phyloP scores from a whole-genome alignment of 1,140 invertebrate genomes.

The Drosophila guanche region DNA sequence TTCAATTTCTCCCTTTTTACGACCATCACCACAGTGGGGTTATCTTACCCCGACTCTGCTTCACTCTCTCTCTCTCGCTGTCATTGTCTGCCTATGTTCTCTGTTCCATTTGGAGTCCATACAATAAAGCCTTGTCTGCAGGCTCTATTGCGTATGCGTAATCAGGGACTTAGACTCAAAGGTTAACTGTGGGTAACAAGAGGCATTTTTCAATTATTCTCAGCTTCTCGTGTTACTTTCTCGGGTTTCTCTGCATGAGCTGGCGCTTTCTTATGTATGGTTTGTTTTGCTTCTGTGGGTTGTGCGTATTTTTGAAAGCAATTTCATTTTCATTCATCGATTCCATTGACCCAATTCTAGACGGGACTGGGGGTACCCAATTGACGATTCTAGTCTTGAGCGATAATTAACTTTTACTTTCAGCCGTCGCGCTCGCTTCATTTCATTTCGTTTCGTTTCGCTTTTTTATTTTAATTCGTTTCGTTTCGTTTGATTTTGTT shows the following conservation, averaged over 20 bases:
- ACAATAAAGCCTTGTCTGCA: background rate
- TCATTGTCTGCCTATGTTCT: background rate
- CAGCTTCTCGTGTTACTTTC: conserved; percentile 23
- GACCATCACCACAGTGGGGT: conserved; percentile 19
- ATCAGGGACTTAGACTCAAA: conserved; percentile 9
- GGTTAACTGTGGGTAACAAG: conserved; percentile 3
- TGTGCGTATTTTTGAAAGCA: conserved; percentile 17
- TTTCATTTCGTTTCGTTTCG: conserved; percentile 5
- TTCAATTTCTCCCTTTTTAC: conserved; percentile 19
- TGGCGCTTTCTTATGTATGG: conserved; percentile 11
- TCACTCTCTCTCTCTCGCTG: conserved; percentile 8
- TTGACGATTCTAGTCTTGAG: conserved; percentile 42
- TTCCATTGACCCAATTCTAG: conserved; percentile 61
- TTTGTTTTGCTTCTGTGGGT: background rate
- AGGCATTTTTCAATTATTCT: conserved; percentile 18
- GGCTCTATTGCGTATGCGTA: conserved; percentile 23
- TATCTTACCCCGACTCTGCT: conserved; percentile 11
- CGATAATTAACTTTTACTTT: conserved; percentile 67
- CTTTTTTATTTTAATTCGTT: conserved; percentile 15
- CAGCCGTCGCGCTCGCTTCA: background rate
- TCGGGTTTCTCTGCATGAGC: conserved; percentile 14
- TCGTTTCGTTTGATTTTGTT: conserved; percentile 22
- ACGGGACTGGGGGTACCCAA: conserved; percentile 10
- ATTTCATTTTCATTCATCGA: conserved; percentile 55
- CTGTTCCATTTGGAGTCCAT: background rate